Evolutionary conservation across 2,888 invertebrate species (phyloP).

Genomic region (Meiosimyza decipiens): DNA sequence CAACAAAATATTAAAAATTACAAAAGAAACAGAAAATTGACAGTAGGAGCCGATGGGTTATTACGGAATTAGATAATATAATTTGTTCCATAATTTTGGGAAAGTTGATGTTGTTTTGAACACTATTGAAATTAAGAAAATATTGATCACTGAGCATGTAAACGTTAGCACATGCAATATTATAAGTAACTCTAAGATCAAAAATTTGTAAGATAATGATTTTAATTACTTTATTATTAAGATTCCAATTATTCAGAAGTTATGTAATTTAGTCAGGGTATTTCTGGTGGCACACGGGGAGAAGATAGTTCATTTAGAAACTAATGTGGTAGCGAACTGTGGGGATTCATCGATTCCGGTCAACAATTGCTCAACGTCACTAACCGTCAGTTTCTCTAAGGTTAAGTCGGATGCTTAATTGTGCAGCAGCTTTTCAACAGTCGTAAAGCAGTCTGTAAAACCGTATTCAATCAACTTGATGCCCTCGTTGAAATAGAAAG

Average conservation of each 20-base stretch:
- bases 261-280: neutral
- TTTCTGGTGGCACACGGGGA: neutral
- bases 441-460: too few species aligned
- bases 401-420: neutral
- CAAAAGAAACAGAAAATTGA: neutral
- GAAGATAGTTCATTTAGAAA: neutral
- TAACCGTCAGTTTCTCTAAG: neutral
- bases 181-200: neutral
- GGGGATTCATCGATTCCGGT: neutral
- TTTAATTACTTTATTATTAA: conserved; percentile 2
- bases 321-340: neutral
- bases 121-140: neutral
- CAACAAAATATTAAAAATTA: neutral
- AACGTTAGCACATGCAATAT: neutral
- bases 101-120: neutral
- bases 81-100: neutral
- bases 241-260: neutral
- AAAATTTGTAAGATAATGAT: neutral
- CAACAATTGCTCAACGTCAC: neutral
- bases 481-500: too few species aligned
- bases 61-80: conserved; percentile 4
- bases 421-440: too few species aligned
- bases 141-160: conserved; percentile 1
- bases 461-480: too few species aligned
- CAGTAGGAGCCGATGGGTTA: neutral